Evolutionary conservation across 2,888 invertebrate genomes (phyloP), one percentile per base, ranked within the genome.

Genomic region (Ophraella communa): DNA sequence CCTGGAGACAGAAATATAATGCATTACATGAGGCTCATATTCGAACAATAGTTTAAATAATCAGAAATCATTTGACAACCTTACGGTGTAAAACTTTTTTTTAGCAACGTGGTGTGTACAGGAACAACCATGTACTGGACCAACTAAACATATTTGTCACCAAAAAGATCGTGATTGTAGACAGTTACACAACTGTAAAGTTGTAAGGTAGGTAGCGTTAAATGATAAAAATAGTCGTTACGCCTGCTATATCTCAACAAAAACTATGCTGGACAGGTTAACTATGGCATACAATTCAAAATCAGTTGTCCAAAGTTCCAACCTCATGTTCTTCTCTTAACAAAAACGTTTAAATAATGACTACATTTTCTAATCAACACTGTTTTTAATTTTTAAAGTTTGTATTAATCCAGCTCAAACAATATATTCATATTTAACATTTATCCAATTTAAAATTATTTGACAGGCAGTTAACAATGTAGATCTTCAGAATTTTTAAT

Each of bases 1-100:
- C 89, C 89, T 89, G 87, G 85, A 86, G 86, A 85, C 85, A 86
- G 84, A 86, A 86, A 86, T 85, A 86, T 85, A n/a, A 82, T 81
- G 81, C 80, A 81, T 82, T 82, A 86, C 84, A 86, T 81, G 81
- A 81, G 81, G 81, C 70, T 66, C 64, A 64, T 58, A 70, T 66
- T 69, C 65, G 63, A 64, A 65, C 57, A 66, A 39, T 39, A 39
- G 7, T 39, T 39, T 14, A 39, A 35, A n/a, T 35, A 35, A 39
- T 39, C 14, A 39, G 39, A 39, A 45, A 45, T 14, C 23, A 51
- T 51, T 23, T 5, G 27, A 51, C 24, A 51, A 51, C 49, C 27
- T 51, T 24, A 27, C 27, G 11, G 27, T 20, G 20, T 45, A 27
- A 24, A 5, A 39, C 7, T 39, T 39, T 39, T 39, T 17, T 14